phyloP scores from a whole-genome alignment of 1,140 invertebrate genomes.

The Drosophila saltans region DNA sequence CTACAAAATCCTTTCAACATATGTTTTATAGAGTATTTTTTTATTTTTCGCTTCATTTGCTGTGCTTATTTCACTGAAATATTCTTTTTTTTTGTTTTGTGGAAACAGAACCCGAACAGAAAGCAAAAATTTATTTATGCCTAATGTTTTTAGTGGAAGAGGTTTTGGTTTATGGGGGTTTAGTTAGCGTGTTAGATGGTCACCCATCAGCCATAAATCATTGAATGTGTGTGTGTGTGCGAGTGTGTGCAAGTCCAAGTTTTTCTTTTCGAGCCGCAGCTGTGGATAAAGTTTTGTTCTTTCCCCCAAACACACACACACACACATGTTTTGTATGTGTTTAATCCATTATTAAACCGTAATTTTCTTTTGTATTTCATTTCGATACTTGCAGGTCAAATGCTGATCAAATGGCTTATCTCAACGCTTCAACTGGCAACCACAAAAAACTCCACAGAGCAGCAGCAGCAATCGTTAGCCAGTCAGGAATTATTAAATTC shows the following conservation, averaged over 20 bases:
- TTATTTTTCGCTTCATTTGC: neutral
- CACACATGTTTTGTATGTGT: neutral
- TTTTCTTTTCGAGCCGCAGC: conserved; percentile 35
- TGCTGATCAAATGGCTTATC: conserved; percentile 94
- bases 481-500: conserved; percentile 86
- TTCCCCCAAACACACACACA: neutral
- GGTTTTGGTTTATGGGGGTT: conserved; percentile 13
- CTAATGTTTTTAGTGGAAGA: conserved; percentile 41
- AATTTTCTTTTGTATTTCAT: neutral
- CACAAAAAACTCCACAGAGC: conserved; percentile 19
- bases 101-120: conserved; percentile 12
- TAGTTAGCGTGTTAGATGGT: conserved; percentile 13
- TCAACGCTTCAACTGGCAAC: conserved; percentile 88
- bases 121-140: conserved; percentile 72
- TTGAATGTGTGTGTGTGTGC: conserved; percentile 26
- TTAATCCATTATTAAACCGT: conserved; percentile 12
- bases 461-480: conserved; percentile 82
- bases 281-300: conserved; percentile 42
- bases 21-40: neutral
- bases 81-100: neutral
- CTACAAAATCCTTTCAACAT: neutral
- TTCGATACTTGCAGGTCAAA: conserved; percentile 88
- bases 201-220: conserved; percentile 47
- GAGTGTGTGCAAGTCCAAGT: conserved; percentile 19
- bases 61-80: conserved; percentile 23